Conservation (phyloP, 1,140 invertebrate genomes). For the Acromyrmex heyeri region DNA sequence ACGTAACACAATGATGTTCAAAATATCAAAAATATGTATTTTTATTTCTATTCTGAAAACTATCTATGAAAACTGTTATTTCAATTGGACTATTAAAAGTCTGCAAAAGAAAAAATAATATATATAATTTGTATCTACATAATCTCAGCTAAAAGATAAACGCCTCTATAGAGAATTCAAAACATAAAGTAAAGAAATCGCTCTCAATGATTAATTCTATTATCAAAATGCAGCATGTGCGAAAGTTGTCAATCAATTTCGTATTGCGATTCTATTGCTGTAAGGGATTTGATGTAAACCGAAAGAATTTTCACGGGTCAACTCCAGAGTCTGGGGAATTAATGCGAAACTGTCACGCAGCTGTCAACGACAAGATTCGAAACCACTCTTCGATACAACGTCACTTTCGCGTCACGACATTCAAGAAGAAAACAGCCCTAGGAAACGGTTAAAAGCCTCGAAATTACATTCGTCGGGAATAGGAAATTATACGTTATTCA, state of each 20-base stretch:
- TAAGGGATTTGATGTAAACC: not conserved
- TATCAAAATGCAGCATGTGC: not conserved
- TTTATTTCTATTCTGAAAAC: not conserved
- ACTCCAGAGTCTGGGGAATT: not conserved
- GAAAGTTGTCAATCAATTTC: not conserved
- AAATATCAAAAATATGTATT: not conserved
- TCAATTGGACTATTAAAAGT: not conserved
- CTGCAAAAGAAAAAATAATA: not conserved
- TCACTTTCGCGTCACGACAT: not conserved
- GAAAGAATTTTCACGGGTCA: not conserved
- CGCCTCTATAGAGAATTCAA: not conserved
- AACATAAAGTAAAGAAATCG: not conserved
- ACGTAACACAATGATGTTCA: not conserved
- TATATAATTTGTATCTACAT: too few species aligned
- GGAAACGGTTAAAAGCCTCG: conserved; percentile 19
- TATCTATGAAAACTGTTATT: not conserved
- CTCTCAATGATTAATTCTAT: not conserved
- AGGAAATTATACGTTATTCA: conserved; percentile 4
- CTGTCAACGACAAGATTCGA: not conserved
- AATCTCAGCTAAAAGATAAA: not conserved
- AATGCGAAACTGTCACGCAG: not conserved
- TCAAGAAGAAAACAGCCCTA: not conserved
- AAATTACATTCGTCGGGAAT: conserved; percentile 35
- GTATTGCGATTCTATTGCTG: too few species aligned
- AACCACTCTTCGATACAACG: conserved; percentile 17